A percentile compares a stretch with the other conserved stretches of the same genome.
Conservation (phyloP, 2,113 vertebrate species). For the Muntiacus muntjak region DNA sequence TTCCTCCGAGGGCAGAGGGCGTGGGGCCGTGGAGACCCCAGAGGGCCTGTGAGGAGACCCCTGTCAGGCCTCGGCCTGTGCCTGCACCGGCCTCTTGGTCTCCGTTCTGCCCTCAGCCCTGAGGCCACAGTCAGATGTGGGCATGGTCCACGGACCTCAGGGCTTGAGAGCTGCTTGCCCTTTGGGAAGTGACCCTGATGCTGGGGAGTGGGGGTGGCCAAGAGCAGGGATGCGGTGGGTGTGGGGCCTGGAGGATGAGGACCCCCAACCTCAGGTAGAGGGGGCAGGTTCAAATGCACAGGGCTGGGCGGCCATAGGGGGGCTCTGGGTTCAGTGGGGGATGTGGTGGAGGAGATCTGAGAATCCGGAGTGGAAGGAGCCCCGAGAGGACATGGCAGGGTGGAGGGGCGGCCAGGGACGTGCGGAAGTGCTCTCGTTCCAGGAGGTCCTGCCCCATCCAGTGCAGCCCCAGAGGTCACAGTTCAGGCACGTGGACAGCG, state of each 20-base stretch:
- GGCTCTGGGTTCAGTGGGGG: no score
- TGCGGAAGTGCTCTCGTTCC: neutral
- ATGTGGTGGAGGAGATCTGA: neutral
- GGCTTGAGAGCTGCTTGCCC: no score
- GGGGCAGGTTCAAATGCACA: neutral
- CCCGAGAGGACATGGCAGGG: neutral
- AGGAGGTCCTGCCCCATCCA: neutral
- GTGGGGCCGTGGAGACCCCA: rapidly evolving
- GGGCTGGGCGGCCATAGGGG: no score
- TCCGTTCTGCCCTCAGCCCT: neutral
- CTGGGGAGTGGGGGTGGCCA: neutral
- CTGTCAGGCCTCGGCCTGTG: neutral
- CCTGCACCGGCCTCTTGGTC: rapidly evolving
- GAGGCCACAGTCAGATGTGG: neutral
- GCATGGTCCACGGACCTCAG: rapidly evolving
- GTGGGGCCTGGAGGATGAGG: neutral
- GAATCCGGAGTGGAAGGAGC: neutral
- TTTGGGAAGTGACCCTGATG: neutral
- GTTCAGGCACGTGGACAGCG: rapidly evolving
- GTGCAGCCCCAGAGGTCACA: neutral
- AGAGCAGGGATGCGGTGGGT: neutral
- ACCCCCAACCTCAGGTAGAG: rapidly evolving
- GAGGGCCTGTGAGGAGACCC: neutral
- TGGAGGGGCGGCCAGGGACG: rapidly evolving
- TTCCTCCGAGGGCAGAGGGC: rapidly evolving